Percentiles rank a stretch among this genome's conserved stretches.
These are phyloP conservation scores for Choristoneura rosaceana DNA, from an alignment of 2,888 invertebrate species.

Conservation along the genomic window DNA sequence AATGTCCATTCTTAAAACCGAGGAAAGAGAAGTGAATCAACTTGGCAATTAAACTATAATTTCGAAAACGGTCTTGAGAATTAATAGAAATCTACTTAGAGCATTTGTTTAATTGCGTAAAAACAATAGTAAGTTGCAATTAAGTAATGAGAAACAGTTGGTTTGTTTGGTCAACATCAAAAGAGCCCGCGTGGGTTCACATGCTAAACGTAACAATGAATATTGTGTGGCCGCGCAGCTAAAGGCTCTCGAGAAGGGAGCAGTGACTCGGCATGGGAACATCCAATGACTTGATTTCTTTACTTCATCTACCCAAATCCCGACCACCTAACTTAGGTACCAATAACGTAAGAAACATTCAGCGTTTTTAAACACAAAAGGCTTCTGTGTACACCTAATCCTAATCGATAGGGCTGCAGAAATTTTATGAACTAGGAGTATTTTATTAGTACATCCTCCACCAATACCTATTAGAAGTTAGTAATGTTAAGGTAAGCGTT, in stretches of 20 bases:
- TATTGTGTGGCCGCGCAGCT: constrained; percentile 33
- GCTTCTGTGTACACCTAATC: neutral
- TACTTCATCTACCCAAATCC: neutral
- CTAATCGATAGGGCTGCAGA: neutral
- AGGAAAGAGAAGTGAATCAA: constrained; percentile 49
- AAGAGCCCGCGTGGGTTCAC: constrained; percentile 68
- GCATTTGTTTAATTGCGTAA: constrained; percentile 73
- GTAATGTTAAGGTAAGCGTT: constrained; percentile 53
- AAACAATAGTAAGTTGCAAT: constrained; percentile 79
- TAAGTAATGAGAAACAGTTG: constrained; percentile 79
- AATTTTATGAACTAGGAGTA: constrained; percentile 15
- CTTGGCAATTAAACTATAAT: constrained; percentile 46
- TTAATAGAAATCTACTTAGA: constrained; percentile 76
- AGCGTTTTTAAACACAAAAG: neutral
- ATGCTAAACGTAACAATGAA: constrained; percentile 51
- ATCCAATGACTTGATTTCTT: neutral
- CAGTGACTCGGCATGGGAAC: constrained; percentile 46
- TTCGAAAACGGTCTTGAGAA: constrained; percentile 65
- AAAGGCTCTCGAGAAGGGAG: constrained; percentile 37
- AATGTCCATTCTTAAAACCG: constrained; percentile 6
- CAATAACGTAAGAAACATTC: neutral
- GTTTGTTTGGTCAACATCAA: constrained; percentile 72
- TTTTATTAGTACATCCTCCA: constrained; percentile 53
- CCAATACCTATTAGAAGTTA: constrained; percentile 53
- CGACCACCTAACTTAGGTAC: neutral